A percentile compares a stretch with the other conserved stretches of the same genome.
Evolutionary conservation across 2,797 vertebrate species (phyloP).

Genomic region (Anabas testudineus): DNA sequence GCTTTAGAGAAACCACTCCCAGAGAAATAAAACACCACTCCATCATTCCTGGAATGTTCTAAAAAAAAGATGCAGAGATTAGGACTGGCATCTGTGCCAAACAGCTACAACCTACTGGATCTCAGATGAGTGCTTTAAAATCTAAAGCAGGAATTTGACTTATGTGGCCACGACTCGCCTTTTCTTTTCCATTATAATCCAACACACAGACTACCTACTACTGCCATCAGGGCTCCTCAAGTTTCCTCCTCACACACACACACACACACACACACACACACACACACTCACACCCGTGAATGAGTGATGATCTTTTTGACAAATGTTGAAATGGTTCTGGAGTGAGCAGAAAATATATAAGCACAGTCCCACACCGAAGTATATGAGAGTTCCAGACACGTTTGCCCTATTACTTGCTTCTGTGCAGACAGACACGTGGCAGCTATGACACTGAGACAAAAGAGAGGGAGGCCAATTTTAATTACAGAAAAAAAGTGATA

Average conservation of each 20-base stretch:
- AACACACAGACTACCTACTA: background rate
- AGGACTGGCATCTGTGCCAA: conserved; percentile 45
- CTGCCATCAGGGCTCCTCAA: conserved; percentile 9
- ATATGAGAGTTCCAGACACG: background rate
- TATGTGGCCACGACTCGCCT: background rate
- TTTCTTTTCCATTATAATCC: conserved; percentile 5
- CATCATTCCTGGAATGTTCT: conserved; percentile 67
- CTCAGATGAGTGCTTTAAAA: too few species aligned
- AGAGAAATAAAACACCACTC: conserved; percentile 57
- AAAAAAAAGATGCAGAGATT: conserved; percentile 62
- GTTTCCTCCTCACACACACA: conserved; percentile 9
- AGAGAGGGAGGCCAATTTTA: background rate
- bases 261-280: conserved; percentile 3
- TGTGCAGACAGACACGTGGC: conserved; percentile 35
- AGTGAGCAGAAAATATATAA: background rate
- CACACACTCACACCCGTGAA: conserved; percentile 13
- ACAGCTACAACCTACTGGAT: background rate
- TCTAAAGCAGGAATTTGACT: conserved; percentile 26
- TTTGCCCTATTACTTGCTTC: conserved; percentile 22
- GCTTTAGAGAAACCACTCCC: conserved; percentile 50
- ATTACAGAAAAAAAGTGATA: background rate
- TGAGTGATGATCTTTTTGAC: background rate
- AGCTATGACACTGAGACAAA: background rate
- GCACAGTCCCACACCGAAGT: background rate
- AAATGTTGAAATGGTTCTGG: background rate